Percentiles rank a stretch among this genome's conserved stretches.
Conservation (phyloP, 2,797 vertebrate genomes). For the Phataginus tetradactyla region DNA sequence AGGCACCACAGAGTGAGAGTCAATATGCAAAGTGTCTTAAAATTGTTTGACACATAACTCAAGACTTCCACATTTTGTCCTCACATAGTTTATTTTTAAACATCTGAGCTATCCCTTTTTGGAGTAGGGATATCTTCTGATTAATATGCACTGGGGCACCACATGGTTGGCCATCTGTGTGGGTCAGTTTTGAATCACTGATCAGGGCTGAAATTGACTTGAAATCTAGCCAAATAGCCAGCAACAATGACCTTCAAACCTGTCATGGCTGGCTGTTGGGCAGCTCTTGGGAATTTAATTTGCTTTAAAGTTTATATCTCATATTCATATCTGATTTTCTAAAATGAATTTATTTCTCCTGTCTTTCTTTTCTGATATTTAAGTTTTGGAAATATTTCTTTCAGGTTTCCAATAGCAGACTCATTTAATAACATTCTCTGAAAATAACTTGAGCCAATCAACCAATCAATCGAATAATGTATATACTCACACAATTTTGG, state of each 20-base stretch:
- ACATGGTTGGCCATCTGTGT: slow-evolving; percentile 66
- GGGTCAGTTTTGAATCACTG: slow-evolving; percentile 57
- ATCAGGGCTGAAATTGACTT: slow-evolving; percentile 67
- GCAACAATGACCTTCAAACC: slow-evolving; percentile 67
- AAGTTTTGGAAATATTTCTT: slow-evolving; percentile 6
- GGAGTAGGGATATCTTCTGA: slow-evolving; percentile 51
- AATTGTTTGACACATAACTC: not conserved
- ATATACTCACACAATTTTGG: not conserved
- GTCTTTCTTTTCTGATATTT: slow-evolving; percentile 53
- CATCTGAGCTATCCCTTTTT: slow-evolving; percentile 1
- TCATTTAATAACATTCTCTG: not conserved
- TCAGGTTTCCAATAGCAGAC: not conserved
- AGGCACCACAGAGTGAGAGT: not conserved
- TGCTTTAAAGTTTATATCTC: slow-evolving; percentile 51
- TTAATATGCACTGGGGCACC: slow-evolving; percentile 59
- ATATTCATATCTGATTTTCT: slow-evolving; percentile 40
- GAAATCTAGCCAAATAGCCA: slow-evolving; percentile 61
- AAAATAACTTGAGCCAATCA: slow-evolving; percentile 15
- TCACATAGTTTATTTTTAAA: not conserved
- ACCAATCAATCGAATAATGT: slow-evolving; percentile 17
- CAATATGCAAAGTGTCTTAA: not conserved
- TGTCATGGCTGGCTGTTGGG: not conserved
- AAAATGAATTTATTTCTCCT: slow-evolving; percentile 44
- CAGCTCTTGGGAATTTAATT: not conserved
- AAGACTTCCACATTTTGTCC: not conserved